Percentiles rank a stretch among this genome's conserved stretches.
phyloP scores from a whole-genome alignment of 2,888 invertebrate genomes.

The Hemithea aestivaria region DNA sequence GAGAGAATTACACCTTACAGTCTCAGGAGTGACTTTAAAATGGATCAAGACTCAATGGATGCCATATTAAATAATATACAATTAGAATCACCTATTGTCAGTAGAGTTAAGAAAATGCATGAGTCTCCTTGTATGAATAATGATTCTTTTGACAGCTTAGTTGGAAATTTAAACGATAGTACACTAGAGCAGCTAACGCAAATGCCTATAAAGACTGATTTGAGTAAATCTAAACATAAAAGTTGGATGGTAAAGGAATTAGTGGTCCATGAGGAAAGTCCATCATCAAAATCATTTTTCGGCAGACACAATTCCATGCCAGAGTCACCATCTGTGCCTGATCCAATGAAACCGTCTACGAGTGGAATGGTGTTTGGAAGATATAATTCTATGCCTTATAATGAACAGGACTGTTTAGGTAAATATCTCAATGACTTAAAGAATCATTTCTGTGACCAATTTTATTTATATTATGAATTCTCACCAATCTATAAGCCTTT shows the following conservation, averaged over 20 bases:
- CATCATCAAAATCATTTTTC: constrained; percentile 54
- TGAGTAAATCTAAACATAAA: constrained; percentile 28
- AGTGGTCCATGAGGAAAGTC: constrained; percentile 48
- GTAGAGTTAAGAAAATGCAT: constrained; percentile 41
- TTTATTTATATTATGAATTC: constrained; percentile 3
- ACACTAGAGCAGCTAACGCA: constrained; percentile 63
- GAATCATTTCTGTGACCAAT: neutral
- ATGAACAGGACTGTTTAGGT: constrained; percentile 48
- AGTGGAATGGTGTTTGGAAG: constrained; percentile 65
- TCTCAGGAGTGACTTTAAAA: constrained; percentile 39
- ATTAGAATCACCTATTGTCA: constrained; percentile 53
- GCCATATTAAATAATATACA: constrained; percentile 59
- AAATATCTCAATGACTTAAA: constrained; percentile 3
- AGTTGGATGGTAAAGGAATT: constrained; percentile 54
- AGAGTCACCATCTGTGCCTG: constrained; percentile 54
- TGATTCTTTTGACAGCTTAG: constrained; percentile 71
- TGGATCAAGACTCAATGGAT: constrained; percentile 65
- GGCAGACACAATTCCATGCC: constrained; percentile 71
- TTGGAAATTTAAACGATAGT: constrained; percentile 70
- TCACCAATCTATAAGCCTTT: too few relatives aligned
- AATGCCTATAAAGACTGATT: constrained; percentile 45
- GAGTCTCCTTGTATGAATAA: constrained; percentile 54
- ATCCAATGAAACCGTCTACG: constrained; percentile 54
- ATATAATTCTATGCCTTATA: constrained; percentile 68
- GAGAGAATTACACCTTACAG: constrained; percentile 29